A percentile compares a stretch with the other conserved stretches of the same genome.
These are phyloP conservation scores for Athripsodes cinereus DNA, from an alignment of 2,888 invertebrate genomes.

Conservation along the genomic window DNA sequence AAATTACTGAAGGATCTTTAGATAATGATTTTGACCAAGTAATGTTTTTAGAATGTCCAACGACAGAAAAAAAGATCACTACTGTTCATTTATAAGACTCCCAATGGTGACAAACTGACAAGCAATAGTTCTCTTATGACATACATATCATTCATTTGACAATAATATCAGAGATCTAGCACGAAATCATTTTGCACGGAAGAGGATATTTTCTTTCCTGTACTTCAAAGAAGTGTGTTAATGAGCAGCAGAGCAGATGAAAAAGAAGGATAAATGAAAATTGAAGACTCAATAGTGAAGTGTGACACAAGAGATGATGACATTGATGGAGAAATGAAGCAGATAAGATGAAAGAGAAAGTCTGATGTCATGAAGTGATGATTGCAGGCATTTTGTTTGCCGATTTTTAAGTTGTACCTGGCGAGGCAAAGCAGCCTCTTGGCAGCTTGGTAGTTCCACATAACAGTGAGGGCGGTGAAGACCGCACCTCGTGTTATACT, in stretches of 20 bases:
- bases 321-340: not conserved
- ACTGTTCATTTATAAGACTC: no score
- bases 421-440: slow-evolving; percentile 25
- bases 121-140: no score
- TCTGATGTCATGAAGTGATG: no score
- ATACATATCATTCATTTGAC: no score
- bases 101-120: no score
- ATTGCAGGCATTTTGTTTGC: not conserved
- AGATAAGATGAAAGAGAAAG: not conserved
- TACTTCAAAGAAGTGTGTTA: not conserved
- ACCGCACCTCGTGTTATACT: slow-evolving; percentile 24
- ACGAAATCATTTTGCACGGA: no score
- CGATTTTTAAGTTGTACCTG: slow-evolving; percentile 18
- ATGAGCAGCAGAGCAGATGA: not conserved
- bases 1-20: no score
- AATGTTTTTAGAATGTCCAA: no score
- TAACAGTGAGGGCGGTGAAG: slow-evolving; percentile 24
- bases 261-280: not conserved
- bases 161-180: no score
- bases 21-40: no score
- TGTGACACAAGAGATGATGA: not conserved
- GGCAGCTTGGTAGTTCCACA: slow-evolving; percentile 27
- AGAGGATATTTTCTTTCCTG: no score
- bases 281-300: not conserved
- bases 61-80: no score